Percentiles rank a stretch among this genome's conserved stretches.
phyloP scores from a whole-genome alignment of 2,797 vertebrate species.

The Zenarchopterus dispar region DNA sequence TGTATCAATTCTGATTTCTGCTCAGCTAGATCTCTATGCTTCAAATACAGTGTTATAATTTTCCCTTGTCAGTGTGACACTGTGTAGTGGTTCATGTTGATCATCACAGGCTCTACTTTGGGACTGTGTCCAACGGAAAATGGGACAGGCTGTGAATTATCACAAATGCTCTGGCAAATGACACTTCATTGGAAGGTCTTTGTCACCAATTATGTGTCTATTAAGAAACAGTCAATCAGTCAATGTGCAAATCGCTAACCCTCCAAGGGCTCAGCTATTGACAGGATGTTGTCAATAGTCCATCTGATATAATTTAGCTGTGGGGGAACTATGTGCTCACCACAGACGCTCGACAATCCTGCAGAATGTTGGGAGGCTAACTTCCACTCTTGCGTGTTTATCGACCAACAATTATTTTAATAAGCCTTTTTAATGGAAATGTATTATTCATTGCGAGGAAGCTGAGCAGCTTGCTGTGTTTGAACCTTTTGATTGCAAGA shows the following conservation, averaged over 20 bases:
- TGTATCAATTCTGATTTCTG: constrained; percentile 55
- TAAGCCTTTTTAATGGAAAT: constrained; percentile 65
- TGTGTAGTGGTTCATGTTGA: constrained; percentile 67
- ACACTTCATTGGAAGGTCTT: constrained; percentile 95
- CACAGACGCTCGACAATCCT: constrained; percentile 74
- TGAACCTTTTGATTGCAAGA: constrained; percentile 53
- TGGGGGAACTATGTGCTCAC: constrained; percentile 84
- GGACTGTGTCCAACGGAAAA: constrained; percentile 84
- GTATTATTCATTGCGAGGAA: constrained; percentile 49
- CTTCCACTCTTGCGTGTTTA: constrained; percentile 53
- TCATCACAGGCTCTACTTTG: constrained; percentile 75
- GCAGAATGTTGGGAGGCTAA: constrained; percentile 42
- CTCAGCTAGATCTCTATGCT: constrained; percentile 47
- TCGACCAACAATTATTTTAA: constrained; percentile 72
- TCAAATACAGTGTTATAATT: constrained; percentile 54
- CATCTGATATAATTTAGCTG: constrained; percentile 88
- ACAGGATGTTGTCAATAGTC: constrained; percentile 91
- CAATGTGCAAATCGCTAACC: constrained; percentile 90
- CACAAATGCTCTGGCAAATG: constrained; percentile 87
- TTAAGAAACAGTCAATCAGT: constrained; percentile 99
- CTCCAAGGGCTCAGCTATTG: constrained; percentile 90
- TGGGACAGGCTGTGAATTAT: constrained; percentile 87
- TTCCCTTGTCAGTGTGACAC: constrained; percentile 60
- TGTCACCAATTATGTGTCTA: constrained; percentile 99
- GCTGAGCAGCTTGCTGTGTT: constrained; percentile 28